Percentiles rank a stretch among this genome's conserved stretches.
Evolutionary conservation across 2,888 invertebrate species (phyloP).

Genomic region (Ctenicera cuprea): DNA sequence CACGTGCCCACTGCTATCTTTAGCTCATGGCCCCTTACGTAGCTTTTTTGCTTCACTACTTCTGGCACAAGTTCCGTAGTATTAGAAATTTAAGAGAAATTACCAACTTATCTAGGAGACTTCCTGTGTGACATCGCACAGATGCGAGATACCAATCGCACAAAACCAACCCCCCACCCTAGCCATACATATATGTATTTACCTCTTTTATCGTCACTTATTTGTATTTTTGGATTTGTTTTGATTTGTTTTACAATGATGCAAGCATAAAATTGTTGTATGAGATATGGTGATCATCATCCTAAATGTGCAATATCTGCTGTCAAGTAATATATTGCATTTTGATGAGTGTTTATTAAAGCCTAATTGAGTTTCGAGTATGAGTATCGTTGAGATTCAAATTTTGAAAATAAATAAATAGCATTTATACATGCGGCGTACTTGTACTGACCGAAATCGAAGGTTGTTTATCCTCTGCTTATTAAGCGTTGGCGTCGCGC

Average conservation of each 20-base stretch:
- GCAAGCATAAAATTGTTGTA: too few species aligned
- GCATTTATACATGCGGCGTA: slow-evolving; percentile 6
- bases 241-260: not conserved
- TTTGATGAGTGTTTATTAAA: too few species aligned
- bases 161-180: not conserved
- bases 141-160: slow-evolving; percentile 8
- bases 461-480: slow-evolving; percentile 57
- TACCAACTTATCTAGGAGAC: slow-evolving; percentile 27
- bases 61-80: slow-evolving; percentile 44
- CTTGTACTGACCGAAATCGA: slow-evolving; percentile 25
- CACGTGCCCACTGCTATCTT: slow-evolving; percentile 73
- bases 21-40: slow-evolving; percentile 71
- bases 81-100: slow-evolving; percentile 43
- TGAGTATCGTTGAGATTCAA: not conserved
- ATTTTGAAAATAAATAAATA: not conserved
- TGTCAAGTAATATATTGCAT: too few species aligned
- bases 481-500: slow-evolving; percentile 58
- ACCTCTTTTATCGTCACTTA: not conserved
- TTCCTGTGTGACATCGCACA: slow-evolving; percentile 36
- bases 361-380: not conserved
- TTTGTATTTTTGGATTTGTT: not conserved
- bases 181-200: not conserved
- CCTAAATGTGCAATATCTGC: too few species aligned
- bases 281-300: too few species aligned
- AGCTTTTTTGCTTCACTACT: slow-evolving; percentile 60